Conservation (phyloP, 2,888 invertebrate genomes). For the Spodoptera littoralis region DNA sequence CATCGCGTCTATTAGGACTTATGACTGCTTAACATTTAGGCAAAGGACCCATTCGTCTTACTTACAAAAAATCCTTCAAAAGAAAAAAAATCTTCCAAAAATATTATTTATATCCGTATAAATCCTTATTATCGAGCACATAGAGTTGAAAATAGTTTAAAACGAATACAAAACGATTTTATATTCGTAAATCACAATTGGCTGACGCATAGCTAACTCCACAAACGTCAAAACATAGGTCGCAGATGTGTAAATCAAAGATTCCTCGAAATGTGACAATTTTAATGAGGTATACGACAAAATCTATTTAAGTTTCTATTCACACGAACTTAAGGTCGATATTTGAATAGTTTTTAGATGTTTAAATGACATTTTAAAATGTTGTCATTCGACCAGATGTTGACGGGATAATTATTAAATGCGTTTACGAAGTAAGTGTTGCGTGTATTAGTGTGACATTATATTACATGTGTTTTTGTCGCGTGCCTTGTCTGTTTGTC, state of each 20-base stretch:
- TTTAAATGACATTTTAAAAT: background rate
- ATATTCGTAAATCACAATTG: constrained; percentile 59
- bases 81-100: constrained; percentile 1
- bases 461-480: constrained; percentile 53
- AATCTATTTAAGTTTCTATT: constrained; percentile 23
- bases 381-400: constrained; percentile 43
- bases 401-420: constrained; percentile 50
- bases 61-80: constrained; percentile 53
- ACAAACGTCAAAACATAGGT: constrained; percentile 68
- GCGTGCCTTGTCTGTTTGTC: constrained; percentile 29
- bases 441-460: constrained; percentile 48
- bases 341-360: constrained; percentile 6
- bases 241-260: constrained; percentile 63
- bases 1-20: constrained; percentile 37
- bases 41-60: constrained; percentile 44
- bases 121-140: background rate
- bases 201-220: constrained; percentile 58
- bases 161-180: constrained; percentile 15
- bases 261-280: constrained; percentile 51
- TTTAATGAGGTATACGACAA: background rate
- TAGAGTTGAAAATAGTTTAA: constrained; percentile 36
- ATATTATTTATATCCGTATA: background rate
- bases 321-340: background rate
- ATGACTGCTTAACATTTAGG: constrained; percentile 43
- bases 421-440: constrained; percentile 55